Conservation (phyloP, 2,888 invertebrate species). For the Oasisia sp. region DNA sequence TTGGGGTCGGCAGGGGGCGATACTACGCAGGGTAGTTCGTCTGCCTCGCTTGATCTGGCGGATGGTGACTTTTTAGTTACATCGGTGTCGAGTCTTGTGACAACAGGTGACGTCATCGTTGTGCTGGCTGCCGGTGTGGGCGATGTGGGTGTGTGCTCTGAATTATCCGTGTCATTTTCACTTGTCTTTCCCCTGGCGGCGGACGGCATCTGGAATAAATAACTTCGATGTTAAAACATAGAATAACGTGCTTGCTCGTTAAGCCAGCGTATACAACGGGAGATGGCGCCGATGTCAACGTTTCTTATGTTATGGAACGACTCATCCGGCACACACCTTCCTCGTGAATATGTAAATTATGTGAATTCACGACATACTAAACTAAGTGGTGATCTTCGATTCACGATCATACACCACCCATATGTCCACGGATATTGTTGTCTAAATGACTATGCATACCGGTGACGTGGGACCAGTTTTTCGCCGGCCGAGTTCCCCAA, state of each 20-base stretch:
- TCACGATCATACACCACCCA: neutral
- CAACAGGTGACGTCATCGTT: neutral
- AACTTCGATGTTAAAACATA: neutral
- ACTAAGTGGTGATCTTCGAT: neutral
- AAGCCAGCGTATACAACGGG: neutral
- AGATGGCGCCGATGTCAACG: too few relatives aligned
- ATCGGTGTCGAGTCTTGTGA: neutral
- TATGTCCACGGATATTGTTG: neutral
- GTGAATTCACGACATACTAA: neutral
- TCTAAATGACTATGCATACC: neutral
- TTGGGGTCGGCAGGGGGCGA: neutral
- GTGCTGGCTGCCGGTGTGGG: too few relatives aligned
- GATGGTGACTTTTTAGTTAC: neutral
- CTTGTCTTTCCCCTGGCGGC: neutral
- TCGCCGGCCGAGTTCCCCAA: too few relatives aligned
- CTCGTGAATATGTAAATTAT: neutral
- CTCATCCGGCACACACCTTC: neutral
- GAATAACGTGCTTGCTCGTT: neutral
- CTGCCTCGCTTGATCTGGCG: neutral
- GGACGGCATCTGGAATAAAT: neutral
- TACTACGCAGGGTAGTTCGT: neutral
- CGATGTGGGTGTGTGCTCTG: neutral
- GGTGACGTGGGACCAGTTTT: too few relatives aligned
- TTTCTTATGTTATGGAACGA: too few relatives aligned
- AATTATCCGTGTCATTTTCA: conserved; percentile 17